phyloP scores from a whole-genome alignment of 2,797 vertebrate genomes.

The Pitangus sulphuratus region DNA sequence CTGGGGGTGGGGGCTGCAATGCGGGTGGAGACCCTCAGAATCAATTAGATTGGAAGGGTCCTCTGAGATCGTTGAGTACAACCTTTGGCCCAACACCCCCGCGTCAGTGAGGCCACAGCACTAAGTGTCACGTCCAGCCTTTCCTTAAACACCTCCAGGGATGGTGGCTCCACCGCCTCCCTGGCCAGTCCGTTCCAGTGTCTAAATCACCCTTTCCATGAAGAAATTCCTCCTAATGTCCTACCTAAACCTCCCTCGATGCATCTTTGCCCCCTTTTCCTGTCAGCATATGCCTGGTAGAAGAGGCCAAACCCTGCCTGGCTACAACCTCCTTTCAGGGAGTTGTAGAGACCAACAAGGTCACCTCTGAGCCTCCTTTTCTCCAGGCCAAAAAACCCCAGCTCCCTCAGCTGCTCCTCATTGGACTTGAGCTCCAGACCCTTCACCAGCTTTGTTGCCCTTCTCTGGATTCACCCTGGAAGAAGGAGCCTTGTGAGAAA shows the following conservation, averaged over 20 bases:
- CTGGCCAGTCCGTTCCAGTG: not conserved
- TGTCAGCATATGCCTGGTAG: not conserved
- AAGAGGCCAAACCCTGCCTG: too few relatives aligned
- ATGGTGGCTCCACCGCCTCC: not conserved
- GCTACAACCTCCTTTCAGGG: not conserved
- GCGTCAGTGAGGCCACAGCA: not conserved
- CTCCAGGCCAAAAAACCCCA: not conserved
- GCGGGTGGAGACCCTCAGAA: not conserved
- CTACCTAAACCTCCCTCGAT: not conserved
- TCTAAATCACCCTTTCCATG: not conserved
- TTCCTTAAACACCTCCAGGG: not conserved
- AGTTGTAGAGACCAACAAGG: not conserved
- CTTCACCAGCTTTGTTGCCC: not conserved
- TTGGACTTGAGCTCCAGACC: not conserved
- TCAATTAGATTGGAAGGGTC: not conserved
- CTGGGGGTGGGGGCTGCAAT: accelerated
- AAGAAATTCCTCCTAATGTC: not conserved
- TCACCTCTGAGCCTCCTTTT: not conserved
- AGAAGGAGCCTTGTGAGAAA: not conserved
- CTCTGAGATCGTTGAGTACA: not conserved
- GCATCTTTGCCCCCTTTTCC: not conserved
- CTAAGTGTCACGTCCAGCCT: not conserved
- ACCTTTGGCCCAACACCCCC: not conserved
- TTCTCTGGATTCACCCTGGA: accelerated
- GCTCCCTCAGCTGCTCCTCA: not conserved